Conservation (phyloP, 2,888 invertebrate species). For the Gymnoscelis rufifasciata region DNA sequence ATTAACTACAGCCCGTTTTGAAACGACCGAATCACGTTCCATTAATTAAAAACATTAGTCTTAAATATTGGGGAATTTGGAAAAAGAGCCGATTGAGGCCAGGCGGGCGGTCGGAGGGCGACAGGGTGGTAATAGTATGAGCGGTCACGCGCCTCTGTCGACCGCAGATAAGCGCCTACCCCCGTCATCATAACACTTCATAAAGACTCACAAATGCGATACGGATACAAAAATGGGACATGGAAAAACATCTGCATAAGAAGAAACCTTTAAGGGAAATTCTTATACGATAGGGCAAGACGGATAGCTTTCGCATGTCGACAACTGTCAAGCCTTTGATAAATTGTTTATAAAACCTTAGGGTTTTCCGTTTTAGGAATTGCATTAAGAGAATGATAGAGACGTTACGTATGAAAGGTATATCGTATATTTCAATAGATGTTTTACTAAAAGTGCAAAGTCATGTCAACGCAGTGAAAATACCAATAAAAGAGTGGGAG, state of each 20-base stretch:
- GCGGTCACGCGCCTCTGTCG: constrained; percentile 63
- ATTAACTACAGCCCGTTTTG: too few relatives aligned
- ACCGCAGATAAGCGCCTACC: constrained; percentile 47
- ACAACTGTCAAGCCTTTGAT: not conserved
- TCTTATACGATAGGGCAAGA: constrained; percentile 5
- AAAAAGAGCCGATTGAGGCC: too few relatives aligned
- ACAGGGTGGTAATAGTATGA: constrained; percentile 62
- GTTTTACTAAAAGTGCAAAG: constrained; percentile 25
- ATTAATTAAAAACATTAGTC: too few relatives aligned
- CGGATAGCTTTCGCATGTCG: constrained; percentile 10
- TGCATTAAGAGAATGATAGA: too few relatives aligned
- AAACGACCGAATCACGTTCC: too few relatives aligned
- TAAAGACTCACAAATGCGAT: constrained; percentile 31
- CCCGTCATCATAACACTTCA: constrained; percentile 39
- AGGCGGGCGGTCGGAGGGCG: too few relatives aligned
- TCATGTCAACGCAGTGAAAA: constrained; percentile 25
- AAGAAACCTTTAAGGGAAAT: constrained; percentile 3
- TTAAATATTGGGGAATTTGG: too few relatives aligned
- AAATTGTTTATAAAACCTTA: constrained; percentile 1
- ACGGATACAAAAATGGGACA: constrained; percentile 21
- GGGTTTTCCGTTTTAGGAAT: too few relatives aligned
- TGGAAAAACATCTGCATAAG: constrained; percentile 10
- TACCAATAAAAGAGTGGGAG: constrained; percentile 20
- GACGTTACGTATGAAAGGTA: too few relatives aligned
- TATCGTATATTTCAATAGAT: not conserved